These are phyloP conservation scores for Phalacrocorax carbo DNA, from an alignment of 2,113 vertebrate species.

Conservation along the genomic window DNA sequence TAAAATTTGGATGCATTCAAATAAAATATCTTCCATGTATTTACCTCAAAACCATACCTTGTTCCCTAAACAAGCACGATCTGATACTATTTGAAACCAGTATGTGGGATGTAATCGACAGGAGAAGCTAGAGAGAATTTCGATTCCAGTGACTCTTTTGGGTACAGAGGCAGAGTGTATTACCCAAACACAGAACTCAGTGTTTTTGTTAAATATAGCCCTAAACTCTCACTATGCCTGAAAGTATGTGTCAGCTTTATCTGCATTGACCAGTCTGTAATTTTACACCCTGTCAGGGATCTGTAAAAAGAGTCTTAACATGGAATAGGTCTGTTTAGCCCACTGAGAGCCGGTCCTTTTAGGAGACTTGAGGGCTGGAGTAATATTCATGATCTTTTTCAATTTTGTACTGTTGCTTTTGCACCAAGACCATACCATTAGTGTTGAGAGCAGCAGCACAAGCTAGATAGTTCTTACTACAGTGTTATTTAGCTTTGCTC, in stretches of 20 bases:
- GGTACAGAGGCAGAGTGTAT: background rate
- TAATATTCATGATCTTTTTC: background rate
- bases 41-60: background rate
- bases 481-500: background rate
- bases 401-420: background rate
- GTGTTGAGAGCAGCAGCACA: background rate
- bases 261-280: constrained; percentile 41
- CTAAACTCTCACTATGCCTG: background rate
- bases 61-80: background rate
- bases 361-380: background rate
- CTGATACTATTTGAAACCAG: background rate
- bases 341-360: background rate
- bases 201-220: constrained; percentile 62
- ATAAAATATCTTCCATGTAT: background rate
- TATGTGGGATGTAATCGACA: background rate
- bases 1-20: background rate
- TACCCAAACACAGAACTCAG: constrained; percentile 12
- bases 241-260: constrained; percentile 33
- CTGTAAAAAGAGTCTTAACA: background rate
- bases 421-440: background rate
- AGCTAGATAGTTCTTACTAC: background rate
- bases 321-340: background rate
- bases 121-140: background rate
- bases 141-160: background rate
- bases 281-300: constrained; percentile 20